Evolutionary conservation across 2,797 vertebrate genomes (phyloP), one percentile per base, ranked within the genome.

Genomic region (Lemur catta): DNA sequence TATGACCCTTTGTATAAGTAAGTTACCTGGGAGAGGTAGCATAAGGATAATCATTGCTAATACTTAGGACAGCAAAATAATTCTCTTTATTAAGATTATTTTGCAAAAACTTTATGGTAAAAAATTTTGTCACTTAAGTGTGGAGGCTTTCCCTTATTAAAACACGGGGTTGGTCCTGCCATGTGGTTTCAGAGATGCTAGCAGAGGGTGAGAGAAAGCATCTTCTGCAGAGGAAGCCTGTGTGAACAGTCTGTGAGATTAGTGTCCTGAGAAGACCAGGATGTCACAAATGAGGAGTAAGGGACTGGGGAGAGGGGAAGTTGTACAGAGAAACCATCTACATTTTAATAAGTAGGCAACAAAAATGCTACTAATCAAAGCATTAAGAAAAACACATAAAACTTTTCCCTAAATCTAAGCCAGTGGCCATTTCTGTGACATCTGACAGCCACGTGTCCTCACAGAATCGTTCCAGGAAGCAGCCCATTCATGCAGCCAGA

Each of bases 371-470:
- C 93, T 75, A 97, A 96, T 89, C 93, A 96, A 87, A 98, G 91
- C 0, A 0, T 30, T 95, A 95, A 97, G 65, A 98, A 98, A 94
- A 97, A 89, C 59, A 82, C 43, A 35, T 59, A 82, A 93, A 94
- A 57, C 97, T 97, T 67, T 98, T 98, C 57, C 96, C 98, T 43
- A 97, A 98, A 96, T 98, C 98, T 1, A 98, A 98, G 85, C 98
- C 79, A 80, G 38, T 61, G 90, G 38, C 52, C 50, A 98, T 99
- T 97, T 98, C 98, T 96, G 93, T 98, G 0, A 97, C 97, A 0
- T 87, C 89, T 1, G 98, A 97, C 6, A 98, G 46, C 48, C 98
- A 97, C 1, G 98, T 98, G 76, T 67, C 94, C 30, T 98, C 96
- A 0, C 97, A 95, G 52, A 98, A 97, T 8, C 81, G 80, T 8